Evolutionary conservation across 2,888 invertebrate species (phyloP).

Genomic region (Sylvicola fuscatus): DNA sequence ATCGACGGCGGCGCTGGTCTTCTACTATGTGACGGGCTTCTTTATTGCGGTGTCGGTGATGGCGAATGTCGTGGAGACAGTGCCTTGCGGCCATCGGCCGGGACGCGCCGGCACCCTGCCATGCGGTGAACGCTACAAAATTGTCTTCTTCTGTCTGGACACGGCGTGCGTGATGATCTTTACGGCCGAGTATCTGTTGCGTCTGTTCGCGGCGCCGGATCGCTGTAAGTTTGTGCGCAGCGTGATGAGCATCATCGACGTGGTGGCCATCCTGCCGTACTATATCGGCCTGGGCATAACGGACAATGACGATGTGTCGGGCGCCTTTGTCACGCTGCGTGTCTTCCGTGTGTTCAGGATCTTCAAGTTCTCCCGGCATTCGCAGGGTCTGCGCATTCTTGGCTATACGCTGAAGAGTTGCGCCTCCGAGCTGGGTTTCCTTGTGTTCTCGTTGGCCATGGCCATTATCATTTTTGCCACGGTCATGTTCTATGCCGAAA

Average conservation of each 20-base stretch:
- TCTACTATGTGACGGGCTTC: constrained; percentile 99
- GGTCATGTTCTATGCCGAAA: constrained; percentile 99
- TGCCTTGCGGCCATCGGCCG: constrained; percentile 77
- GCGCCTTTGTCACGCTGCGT: constrained; percentile 94
- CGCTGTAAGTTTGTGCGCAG: constrained; percentile 93
- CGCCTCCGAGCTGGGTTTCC: constrained; percentile 96
- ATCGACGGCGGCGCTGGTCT: constrained; percentile 95
- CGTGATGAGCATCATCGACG: constrained; percentile 99
- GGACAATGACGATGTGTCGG: constrained; percentile 96
- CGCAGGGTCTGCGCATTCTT: constrained; percentile 92
- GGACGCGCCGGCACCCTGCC: constrained; percentile 73
- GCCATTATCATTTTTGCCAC: constrained; percentile 99
- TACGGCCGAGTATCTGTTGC: constrained; percentile 89
- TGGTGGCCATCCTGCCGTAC: constrained; percentile 97
- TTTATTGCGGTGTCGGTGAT: constrained; percentile 98
- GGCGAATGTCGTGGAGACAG: constrained; percentile 97
- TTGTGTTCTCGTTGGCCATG: constrained; percentile 98
- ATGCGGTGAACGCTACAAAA: constrained; percentile 95
- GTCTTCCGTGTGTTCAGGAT: constrained; percentile 99
- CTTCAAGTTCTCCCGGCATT: constrained; percentile 99
- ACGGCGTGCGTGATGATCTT: constrained; percentile 99
- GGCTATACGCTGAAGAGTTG: constrained; percentile 99
- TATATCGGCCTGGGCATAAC: constrained; percentile 96
- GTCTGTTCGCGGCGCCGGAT: constrained; percentile 95
- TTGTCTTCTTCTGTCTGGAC: constrained; percentile 94